Base-by-base conservation (phyloP, 1,140 invertebrate species). In the Drosophila ambigua region DNA sequence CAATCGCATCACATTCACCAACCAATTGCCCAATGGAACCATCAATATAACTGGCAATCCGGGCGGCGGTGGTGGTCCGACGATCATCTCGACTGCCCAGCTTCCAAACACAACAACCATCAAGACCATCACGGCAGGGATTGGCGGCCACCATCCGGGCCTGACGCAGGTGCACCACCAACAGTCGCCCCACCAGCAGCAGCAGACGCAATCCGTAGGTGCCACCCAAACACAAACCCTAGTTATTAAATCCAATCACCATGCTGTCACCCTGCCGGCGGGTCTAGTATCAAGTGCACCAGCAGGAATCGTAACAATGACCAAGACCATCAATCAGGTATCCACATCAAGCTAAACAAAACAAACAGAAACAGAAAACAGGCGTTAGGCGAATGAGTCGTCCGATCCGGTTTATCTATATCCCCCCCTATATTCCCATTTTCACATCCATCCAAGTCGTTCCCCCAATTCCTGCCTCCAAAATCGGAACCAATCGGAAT, bases 1-100 rank as follows among this genome's bases (percentile, higher is more conserved):
- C 43, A 92, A 91, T 77, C 90, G 93, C 61, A 93, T 94, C 48
- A 92, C 93, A 31, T 93, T 93, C 78, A 91, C 92, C 44, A 92
- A 92, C 64, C 93, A 93, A 69, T 73, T 95, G 77, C 92, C 94
- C 71, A 95, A 95, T 92, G 93, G 94, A 79, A 94, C 93, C 66
- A 79, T 91, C 92, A 72, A 91, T 91, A 77, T 92, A 92, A 69
- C 72, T 23, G 78, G 62, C 9, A 74, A 62, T 51, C 73, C 58
- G 44, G 92, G 79, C 6, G 39, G 48, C 79, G 50, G 77, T 89
- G 41, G 62, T 16, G 77, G 76, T n/a, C 73, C 75, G 13, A 85
- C 79, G 44, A 84, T 90, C 44, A 90, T 91, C 48, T 91, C 90
- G 20, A 90, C 90, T 48, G 77, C 90, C 9, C 89, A 91, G 66